Percentiles rank a stretch among this genome's conserved stretches.
Conservation (phyloP, 35 echinoderm and acorn worm species). For the Heliocidaris erythrogramma region DNA sequence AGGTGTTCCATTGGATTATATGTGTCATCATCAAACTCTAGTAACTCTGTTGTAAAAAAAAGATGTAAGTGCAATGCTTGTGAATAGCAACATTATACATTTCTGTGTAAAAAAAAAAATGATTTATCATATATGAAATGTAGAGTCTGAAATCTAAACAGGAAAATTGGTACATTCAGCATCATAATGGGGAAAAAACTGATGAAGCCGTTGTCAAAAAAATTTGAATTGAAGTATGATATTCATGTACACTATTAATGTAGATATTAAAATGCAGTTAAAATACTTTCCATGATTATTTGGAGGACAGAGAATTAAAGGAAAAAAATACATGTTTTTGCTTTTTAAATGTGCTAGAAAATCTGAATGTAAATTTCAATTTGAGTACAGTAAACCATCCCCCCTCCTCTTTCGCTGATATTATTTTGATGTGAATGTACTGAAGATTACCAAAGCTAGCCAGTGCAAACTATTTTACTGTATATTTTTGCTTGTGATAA, state of each 20-base stretch:
- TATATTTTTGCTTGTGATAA: neutral
- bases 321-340: neutral
- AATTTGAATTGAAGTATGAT: neutral
- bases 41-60: neutral
- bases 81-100: neutral
- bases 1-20: neutral
- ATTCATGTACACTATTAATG: neutral
- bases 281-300: neutral
- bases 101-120: neutral
- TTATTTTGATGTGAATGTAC: neutral
- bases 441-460: neutral
- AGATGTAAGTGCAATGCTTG: neutral
- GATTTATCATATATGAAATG: neutral
- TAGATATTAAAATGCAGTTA: neutral
- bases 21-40: neutral
- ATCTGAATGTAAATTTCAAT: neutral
- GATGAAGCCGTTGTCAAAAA: neutral
- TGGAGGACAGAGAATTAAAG: neutral
- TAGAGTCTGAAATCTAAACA: neutral
- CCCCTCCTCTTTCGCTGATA: neutral
- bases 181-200: neutral
- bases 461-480: neutral
- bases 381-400: neutral
- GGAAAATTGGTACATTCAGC: neutral
- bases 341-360: neutral